Evolutionary conservation across 2,888 invertebrate species (phyloP).

Genomic region (Hydrotaea cyrtoneurina): DNA sequence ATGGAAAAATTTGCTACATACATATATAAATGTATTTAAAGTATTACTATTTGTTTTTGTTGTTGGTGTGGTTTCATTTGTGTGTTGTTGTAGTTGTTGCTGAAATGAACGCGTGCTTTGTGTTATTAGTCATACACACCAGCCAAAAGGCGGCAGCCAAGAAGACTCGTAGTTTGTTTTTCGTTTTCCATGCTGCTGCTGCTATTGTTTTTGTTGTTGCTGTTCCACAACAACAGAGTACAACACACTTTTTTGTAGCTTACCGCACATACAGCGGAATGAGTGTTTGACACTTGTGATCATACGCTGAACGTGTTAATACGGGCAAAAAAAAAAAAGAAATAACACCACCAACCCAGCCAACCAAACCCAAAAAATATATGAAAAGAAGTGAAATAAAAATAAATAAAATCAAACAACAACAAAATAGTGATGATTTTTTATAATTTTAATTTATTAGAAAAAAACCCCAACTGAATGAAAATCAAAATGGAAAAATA

Average conservation of each 20-base stretch:
- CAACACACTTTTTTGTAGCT: constrained; percentile 67
- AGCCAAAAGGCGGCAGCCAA: constrained; percentile 66
- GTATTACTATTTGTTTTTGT: constrained; percentile 49
- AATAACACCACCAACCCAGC: constrained; percentile 35
- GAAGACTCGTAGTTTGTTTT: constrained; percentile 59
- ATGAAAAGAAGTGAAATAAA: too few relatives aligned
- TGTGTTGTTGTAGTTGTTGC: constrained; percentile 34
- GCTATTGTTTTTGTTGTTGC: constrained; percentile 39
- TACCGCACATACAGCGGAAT: constrained; percentile 61
- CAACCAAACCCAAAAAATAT: constrained; percentile 28
- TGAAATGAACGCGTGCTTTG: constrained; percentile 63
- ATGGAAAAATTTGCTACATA: background rate
- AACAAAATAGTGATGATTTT: background rate
- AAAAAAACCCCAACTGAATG: background rate
- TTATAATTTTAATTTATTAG: background rate
- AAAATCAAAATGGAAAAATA: background rate
- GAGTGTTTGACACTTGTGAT: constrained; percentile 68
- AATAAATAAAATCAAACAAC: background rate
- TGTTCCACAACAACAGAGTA: constrained; percentile 56
- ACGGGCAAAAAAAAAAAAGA: constrained; percentile 58
- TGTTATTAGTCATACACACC: constrained; percentile 63
- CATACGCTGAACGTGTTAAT: constrained; percentile 66
- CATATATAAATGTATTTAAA: constrained; percentile 40
- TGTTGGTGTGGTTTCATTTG: constrained; percentile 48
- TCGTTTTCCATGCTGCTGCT: constrained; percentile 40